A percentile compares a stretch with the other conserved stretches of the same genome.
phyloP scores from a whole-genome alignment of 2,797 vertebrate species.

The Tokudaia tokunoshimensis region DNA sequence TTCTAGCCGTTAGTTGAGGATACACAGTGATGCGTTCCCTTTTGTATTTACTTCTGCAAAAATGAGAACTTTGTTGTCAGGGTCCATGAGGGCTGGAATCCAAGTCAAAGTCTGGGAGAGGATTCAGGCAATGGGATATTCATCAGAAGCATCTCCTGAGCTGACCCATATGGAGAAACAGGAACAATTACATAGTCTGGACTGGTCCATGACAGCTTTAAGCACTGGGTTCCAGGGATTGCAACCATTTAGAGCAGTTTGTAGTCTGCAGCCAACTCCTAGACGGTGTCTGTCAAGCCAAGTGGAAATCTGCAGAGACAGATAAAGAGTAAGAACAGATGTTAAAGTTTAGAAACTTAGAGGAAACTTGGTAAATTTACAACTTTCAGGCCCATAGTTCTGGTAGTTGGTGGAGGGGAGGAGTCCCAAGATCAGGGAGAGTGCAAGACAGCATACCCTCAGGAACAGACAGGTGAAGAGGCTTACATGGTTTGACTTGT shows the following conservation, averaged over 20 bases:
- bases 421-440: background rate
- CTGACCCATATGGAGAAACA: background rate
- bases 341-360: background rate
- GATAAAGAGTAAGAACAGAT: background rate
- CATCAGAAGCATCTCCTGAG: background rate
- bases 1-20: background rate
- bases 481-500: background rate
- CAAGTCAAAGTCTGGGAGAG: background rate
- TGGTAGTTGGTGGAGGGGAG: background rate
- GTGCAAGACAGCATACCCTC: accelerated
- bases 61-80: background rate
- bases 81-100: background rate
- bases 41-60: background rate
- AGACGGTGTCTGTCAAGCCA: background rate
- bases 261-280: background rate
- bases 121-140: background rate
- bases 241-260: background rate
- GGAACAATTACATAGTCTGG: background rate
- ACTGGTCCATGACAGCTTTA: background rate
- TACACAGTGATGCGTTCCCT: background rate
- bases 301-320: too few species aligned
- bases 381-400: background rate
- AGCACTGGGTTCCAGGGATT: background rate
- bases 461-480: background rate
- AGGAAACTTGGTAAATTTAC: background rate